Evolutionary conservation across 2,888 invertebrate species (phyloP).

Genomic region (Cephonodes hylas): DNA sequence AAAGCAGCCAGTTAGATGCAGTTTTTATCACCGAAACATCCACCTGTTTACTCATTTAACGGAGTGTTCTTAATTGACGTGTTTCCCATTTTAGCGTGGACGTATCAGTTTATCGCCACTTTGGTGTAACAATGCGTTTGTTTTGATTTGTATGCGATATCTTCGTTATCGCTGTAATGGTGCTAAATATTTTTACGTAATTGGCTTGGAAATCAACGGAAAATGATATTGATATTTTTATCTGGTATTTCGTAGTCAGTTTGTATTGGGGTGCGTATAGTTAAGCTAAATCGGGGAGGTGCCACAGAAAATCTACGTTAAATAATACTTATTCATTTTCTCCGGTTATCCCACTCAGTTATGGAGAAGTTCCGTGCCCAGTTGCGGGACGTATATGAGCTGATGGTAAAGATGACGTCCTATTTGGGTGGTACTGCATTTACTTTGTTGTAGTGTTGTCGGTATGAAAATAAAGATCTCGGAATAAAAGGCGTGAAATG

Average conservation of each 20-base stretch:
- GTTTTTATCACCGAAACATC: background rate
- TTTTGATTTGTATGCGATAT: conserved; percentile 45
- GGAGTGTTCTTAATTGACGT: conserved; percentile 24
- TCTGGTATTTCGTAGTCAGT: background rate
- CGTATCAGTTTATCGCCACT: conserved; percentile 34
- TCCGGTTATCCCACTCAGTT: too few species aligned
- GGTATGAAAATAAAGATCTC: too few species aligned
- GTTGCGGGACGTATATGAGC: too few species aligned
- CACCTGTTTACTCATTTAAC: background rate
- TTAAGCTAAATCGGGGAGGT: too few species aligned
- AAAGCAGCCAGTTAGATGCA: background rate
- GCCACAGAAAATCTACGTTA: too few species aligned
- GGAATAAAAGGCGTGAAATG: too few species aligned
- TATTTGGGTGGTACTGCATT: too few species aligned
- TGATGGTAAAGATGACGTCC: too few species aligned
- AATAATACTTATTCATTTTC: too few species aligned
- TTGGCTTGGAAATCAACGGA: background rate
- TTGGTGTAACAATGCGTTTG: conserved; percentile 37
- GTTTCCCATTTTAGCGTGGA: conserved; percentile 29
- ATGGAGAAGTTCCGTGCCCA: too few species aligned
- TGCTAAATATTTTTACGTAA: background rate
- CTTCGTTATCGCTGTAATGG: background rate
- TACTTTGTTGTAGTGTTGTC: too few species aligned
- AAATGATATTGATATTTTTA: background rate
- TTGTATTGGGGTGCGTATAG: too few species aligned